Conservation (phyloP, 2,797 vertebrate genomes). For the Alosa sapidissima region DNA sequence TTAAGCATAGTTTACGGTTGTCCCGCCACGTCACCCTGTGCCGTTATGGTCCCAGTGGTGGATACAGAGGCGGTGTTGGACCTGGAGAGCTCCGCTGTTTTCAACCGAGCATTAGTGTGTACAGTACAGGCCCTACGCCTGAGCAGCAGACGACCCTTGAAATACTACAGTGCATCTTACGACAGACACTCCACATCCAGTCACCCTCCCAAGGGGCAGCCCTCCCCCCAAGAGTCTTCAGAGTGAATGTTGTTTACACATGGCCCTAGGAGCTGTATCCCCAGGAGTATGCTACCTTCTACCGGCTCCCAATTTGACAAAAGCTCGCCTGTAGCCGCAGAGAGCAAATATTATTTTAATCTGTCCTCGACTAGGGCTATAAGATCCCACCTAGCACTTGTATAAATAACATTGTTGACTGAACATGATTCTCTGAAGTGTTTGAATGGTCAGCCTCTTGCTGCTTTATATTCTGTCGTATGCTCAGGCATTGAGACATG, state of each 20-base stretch:
- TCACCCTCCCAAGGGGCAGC: background rate
- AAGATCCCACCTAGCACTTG: background rate
- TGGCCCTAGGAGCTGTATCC: background rate
- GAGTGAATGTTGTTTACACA: slow-evolving; percentile 4
- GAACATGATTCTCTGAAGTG: background rate
- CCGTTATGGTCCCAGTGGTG: background rate
- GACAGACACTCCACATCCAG: background rate
- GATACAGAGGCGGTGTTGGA: background rate
- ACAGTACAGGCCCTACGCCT: background rate
- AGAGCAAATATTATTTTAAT: background rate
- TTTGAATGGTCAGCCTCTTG: background rate
- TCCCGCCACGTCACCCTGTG: background rate
- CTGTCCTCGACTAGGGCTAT: background rate
- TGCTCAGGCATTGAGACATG: background rate
- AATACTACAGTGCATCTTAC: background rate
- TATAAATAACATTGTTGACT: background rate
- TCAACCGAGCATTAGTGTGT: background rate
- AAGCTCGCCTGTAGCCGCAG: background rate
- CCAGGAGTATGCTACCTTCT: background rate
- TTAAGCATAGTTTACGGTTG: background rate
- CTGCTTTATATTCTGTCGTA: background rate
- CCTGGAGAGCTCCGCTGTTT: background rate
- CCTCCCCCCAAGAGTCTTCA: background rate
- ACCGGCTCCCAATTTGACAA: background rate
- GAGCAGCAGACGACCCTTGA: background rate